Conservation (phyloP, 2,113 vertebrate genomes). For the Otocyon megalotis region DNA sequence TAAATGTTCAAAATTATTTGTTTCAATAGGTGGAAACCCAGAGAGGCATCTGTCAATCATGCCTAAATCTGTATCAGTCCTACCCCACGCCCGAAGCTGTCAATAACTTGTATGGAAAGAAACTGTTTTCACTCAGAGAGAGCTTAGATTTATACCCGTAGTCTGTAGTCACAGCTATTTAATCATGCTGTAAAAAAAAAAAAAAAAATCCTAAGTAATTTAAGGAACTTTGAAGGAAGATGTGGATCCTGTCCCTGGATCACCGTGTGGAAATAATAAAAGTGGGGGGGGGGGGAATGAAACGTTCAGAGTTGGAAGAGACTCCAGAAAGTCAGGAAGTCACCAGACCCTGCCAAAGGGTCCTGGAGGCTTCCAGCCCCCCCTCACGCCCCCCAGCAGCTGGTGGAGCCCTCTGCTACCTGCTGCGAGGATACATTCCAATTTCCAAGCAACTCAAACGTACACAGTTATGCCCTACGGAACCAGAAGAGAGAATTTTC, state of each 20-base stretch:
- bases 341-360: background rate
- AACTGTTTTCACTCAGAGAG: background rate
- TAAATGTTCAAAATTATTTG: background rate
- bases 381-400: background rate
- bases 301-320: conserved; percentile 1
- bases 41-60: conserved; percentile 40
- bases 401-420: background rate
- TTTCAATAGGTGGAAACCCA: conserved; percentile 1
- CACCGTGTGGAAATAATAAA: background rate
- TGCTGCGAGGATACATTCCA: background rate
- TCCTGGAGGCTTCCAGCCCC: background rate
- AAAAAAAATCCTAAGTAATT: background rate
- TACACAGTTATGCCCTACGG: no score
- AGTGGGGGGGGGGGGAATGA: background rate
- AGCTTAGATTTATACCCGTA: background rate
- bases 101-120: background rate
- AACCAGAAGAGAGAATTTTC: background rate
- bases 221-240: conserved; percentile 51
- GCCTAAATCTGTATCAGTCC: conserved; percentile 58
- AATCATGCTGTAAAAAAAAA: background rate
- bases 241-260: background rate
- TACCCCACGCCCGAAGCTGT: conserved; percentile 70
- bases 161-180: conserved; percentile 39
- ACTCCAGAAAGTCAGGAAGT: background rate
- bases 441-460: background rate